Evolutionary conservation across 2,888 invertebrate genomes (phyloP).

Genomic region (Agrotis puta): DNA sequence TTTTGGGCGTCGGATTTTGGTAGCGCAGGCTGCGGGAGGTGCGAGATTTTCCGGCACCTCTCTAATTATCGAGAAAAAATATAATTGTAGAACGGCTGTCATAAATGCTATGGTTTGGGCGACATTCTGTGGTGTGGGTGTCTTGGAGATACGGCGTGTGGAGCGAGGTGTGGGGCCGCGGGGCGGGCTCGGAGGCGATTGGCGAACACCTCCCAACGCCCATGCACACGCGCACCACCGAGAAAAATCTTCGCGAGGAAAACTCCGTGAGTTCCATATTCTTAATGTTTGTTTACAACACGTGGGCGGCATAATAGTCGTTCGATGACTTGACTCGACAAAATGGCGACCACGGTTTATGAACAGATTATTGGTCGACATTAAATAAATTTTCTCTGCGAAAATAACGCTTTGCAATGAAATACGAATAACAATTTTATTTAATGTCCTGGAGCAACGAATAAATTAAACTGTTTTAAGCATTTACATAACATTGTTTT

Average conservation of each 20-base stretch:
- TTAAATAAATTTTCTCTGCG: constrained; percentile 58
- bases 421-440: constrained; percentile 19
- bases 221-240: constrained; percentile 84
- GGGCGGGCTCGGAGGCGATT: constrained; percentile 87
- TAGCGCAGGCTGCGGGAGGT: constrained; percentile 26
- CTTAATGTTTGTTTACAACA: constrained; percentile 79
- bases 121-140: constrained; percentile 62
- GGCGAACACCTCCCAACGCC: constrained; percentile 91
- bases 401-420: constrained; percentile 22
- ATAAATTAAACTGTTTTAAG: constrained; percentile 34
- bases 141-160: constrained; percentile 71
- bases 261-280: constrained; percentile 77
- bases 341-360: constrained; percentile 78
- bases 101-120: constrained; percentile 52
- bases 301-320: constrained; percentile 80
- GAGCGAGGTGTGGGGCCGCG: constrained; percentile 81
- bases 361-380: constrained; percentile 66
- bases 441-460: constrained; percentile 28
- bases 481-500: constrained; percentile 36
- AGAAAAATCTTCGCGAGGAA: constrained; percentile 86
- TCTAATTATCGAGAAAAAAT: constrained; percentile 54
- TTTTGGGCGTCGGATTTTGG: constrained; percentile 41
- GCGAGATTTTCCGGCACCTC: constrained; percentile 45
- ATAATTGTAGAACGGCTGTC: constrained; percentile 52
- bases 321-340: constrained; percentile 71